Evolutionary conservation across 2,113 vertebrate species (phyloP).

Genomic region (Tenrec ecaudatus): DNA sequence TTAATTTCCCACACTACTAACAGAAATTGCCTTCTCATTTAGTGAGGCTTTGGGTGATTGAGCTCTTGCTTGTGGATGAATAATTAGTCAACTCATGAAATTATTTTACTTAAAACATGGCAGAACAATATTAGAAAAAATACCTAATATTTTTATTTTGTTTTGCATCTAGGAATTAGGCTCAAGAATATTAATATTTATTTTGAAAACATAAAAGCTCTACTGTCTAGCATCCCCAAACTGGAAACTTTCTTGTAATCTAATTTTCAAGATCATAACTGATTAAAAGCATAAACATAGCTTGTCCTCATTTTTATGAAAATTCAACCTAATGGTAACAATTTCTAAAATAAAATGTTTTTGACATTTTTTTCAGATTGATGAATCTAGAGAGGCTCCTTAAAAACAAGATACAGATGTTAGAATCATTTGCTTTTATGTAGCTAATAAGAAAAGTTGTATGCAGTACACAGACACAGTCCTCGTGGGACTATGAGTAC

Average conservation of each 20-base stretch:
- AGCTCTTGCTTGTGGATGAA: background rate
- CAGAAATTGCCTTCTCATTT: background rate
- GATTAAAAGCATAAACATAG: background rate
- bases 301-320: background rate
- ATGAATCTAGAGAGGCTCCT: conserved; percentile 88
- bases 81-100: background rate
- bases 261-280: background rate
- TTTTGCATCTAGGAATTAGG: background rate
- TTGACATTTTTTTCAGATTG: conserved; percentile 69
- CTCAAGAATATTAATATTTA: background rate
- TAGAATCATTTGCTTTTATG: conserved; percentile 80
- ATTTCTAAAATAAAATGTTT: background rate
- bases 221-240: background rate
- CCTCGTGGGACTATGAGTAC: conserved; percentile 79
- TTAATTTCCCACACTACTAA: background rate
- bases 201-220: background rate
- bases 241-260: background rate
- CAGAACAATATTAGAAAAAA: background rate
- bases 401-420: conserved; percentile 90
- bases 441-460: conserved; percentile 79
- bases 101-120: background rate
- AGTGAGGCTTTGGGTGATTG: background rate
- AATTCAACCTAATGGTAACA: background rate
- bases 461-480: conserved; percentile 79
- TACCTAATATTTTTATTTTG: background rate